phyloP scores from a whole-genome alignment of 2,113 vertebrate species.

The Crocuta crocuta region DNA sequence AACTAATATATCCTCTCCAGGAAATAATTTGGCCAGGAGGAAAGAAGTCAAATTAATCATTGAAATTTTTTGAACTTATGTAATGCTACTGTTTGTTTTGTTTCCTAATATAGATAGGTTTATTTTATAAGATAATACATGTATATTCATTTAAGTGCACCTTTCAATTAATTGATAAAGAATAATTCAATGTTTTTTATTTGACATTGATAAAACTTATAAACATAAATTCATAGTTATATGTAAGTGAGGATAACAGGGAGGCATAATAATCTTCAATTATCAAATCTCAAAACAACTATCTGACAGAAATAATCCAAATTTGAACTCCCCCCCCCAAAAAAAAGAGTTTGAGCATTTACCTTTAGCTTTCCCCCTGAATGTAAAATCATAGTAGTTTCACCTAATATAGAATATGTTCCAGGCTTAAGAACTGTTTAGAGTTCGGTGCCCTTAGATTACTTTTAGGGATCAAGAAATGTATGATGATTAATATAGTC shows the following conservation, averaged over 20 bases:
- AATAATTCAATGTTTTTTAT: background rate
- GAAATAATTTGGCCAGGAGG: background rate
- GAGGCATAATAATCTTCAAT: background rate
- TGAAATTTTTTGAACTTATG: background rate
- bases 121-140: background rate
- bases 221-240: constrained; percentile 35
- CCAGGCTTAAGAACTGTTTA: background rate
- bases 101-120: background rate
- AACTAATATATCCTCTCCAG: background rate
- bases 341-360: background rate
- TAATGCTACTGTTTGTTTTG: background rate
- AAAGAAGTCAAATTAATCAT: background rate
- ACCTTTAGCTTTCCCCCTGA: background rate
- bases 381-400: background rate
- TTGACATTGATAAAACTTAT: background rate
- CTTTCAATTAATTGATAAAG: background rate
- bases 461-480: background rate
- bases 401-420: background rate
- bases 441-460: background rate
- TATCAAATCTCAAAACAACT: background rate
- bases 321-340: background rate
- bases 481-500: background rate
- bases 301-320: background rate
- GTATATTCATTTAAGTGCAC: background rate
- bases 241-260: background rate